Evolutionary conservation across 2,888 invertebrate species (phyloP), one percentile per base, ranked within the genome.

Genomic region (Macropis europaea): DNA sequence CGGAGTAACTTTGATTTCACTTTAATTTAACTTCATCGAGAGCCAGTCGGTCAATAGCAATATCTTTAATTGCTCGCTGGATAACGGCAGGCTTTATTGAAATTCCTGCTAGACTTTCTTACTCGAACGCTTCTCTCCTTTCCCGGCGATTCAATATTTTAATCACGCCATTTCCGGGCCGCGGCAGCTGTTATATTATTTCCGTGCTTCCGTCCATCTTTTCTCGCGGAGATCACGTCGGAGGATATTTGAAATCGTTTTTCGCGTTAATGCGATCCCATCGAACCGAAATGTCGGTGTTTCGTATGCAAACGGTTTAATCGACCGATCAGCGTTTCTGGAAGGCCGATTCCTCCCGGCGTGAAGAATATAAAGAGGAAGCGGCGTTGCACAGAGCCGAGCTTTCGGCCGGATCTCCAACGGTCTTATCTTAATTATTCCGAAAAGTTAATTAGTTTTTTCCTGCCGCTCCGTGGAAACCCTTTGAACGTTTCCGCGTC

Each of bases 371-470:
- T n/a, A 67, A 70, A 69, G 64, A 66, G 62, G 66, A 53, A 75
- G 60, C 73, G 62, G 62, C 56, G 52, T 61, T 59, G 59, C 66
- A 69, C 67, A 80, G 81, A 84, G 80, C 73, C 82, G 80, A 66
- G 73, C 82, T 83, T 86, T 86, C 82, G 80, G 84, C 79, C 79
- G 77, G 85, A 84, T 88, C 82, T 85, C 76, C 70, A 45, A 53
- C 77, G 74, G 84, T 83, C 86, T 88, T 88, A 87, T 88, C 87
- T 88, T 88, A 88, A 88, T 88, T 88, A 88, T 88, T 87, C 84
- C 81, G 84, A 84, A 86, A 88, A 88, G 87, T 88, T 88, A 88
- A 88, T 88, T 88, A 86, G 83, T 86, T 87, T 87, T 88, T 87
- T 86, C 86, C 84, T 85, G 82, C 71, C 77, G 73, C 73, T 50